These are phyloP conservation scores for Falco berigora DNA, from an alignment of 2,797 vertebrate genomes.

Conservation along the genomic window DNA sequence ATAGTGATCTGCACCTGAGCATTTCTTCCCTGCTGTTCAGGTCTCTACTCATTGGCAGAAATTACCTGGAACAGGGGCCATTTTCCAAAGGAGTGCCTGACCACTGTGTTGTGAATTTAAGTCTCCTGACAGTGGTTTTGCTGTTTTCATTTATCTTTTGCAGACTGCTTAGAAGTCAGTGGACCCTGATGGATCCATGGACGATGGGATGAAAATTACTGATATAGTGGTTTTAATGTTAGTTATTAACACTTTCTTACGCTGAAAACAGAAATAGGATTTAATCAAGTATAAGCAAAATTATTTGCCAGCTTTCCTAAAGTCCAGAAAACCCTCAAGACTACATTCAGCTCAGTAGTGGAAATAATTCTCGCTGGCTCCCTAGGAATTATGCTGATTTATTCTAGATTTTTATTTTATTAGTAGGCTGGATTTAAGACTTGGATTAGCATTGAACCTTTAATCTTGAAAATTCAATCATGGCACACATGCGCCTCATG, in stretches of 20 bases:
- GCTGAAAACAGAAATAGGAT: background rate
- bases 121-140: background rate
- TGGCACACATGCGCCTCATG: background rate
- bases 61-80: background rate
- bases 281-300: background rate
- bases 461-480: background rate
- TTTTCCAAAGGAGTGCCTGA: background rate
- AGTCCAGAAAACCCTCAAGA: background rate
- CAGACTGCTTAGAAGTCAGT: background rate
- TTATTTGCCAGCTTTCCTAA: background rate
- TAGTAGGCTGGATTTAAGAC: background rate
- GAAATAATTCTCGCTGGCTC: background rate
- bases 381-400: background rate
- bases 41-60: background rate
- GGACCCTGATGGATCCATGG: background rate
- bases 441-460: background rate
- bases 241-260: background rate
- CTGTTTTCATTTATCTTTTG: background rate
- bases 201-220: background rate
- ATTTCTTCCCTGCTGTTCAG: slow-evolving; percentile 4
- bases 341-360: background rate
- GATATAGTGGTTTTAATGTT: background rate
- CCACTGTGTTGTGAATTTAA: background rate
- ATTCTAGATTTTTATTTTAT: background rate
- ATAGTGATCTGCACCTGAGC: slow-evolving; percentile 25